Percentiles rank a stretch among this genome's conserved stretches.
Conservation (phyloP, 2,888 invertebrate genomes). For the Tillus elongatus region DNA sequence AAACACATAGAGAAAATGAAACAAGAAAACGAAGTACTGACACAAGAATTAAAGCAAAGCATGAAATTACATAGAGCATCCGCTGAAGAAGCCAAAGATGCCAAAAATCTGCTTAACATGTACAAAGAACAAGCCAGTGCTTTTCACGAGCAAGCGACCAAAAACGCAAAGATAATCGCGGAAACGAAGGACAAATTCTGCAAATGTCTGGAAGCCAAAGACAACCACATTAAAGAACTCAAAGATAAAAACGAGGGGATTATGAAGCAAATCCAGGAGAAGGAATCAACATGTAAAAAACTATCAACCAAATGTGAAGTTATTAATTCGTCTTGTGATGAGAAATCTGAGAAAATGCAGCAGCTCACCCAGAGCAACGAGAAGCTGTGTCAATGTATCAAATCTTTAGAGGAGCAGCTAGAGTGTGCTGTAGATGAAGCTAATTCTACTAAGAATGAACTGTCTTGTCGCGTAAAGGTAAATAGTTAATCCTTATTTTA, state of each 20-base stretch:
- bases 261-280: not conserved
- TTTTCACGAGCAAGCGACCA: not conserved
- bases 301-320: too few species aligned
- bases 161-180: not conserved
- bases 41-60: slow-evolving; percentile 1
- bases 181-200: slow-evolving; percentile 14
- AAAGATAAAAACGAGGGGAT: not conserved
- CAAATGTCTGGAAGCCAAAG: slow-evolving; percentile 10
- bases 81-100: not conserved
- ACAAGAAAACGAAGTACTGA: not conserved
- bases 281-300: not conserved
- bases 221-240: not conserved
- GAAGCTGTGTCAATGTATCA: not conserved
- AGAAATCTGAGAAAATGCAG: not conserved
- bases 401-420: not conserved
- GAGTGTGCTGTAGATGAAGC: not conserved
- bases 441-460: too few species aligned
- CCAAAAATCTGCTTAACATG: not conserved
- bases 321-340: too few species aligned
- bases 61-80: not conserved
- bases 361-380: not conserved
- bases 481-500: too few species aligned
- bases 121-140: not conserved
- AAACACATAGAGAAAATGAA: not conserved
- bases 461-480: too few species aligned